Base-by-base conservation (phyloP, 2,888 invertebrate genomes). In the Icerya purchasi region DNA sequence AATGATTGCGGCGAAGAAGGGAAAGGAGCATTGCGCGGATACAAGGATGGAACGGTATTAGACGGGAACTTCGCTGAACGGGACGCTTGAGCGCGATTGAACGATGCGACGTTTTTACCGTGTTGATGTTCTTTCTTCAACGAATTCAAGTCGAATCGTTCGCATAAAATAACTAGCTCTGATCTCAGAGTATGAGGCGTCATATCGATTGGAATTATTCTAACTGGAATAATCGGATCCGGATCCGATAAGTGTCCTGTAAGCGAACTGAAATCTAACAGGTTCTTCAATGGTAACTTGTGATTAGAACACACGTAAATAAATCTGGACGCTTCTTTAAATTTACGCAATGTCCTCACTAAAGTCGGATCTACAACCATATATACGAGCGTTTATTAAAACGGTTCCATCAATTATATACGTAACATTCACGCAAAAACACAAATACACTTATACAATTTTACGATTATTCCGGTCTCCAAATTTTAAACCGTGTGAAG, bases 261-360 rank as follows among this genome's bases (percentile, higher is more conserved):
- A 18, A 66, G 60, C 8, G 63, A 65, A 2, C 66, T 64, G 14
- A 66, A 68, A 66, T 78, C 78, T 63, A 72, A 70, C 65, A 76
- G 71, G 65, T 75, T 76, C 59, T 71, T 71, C 61, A 71, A 67
- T 0, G 73, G 73, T 22, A 69, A 68, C 57, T 71, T 71, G 1
- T 77, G 75, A 67, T 79, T 77, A 65, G 80, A 80, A 1, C 79
- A 76, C 2, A 81, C 75, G 68, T 77, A 81, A 24, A 81, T 70
- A 19, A 81, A 65, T 5, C 72, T 69, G 59, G 72, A 69, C 22
- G 79, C 70, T 50, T 67, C 69, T 19, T 68, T 66, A 64, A 73
- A 72, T 65, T 71, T 70, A 5, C 78, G 68, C n/a, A 78, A 67
- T 2, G 72, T 68, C 62, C 68, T 65, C 20, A 75, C 69, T 2